Base-by-base conservation (phyloP, 2,113 vertebrate genomes). In the Meles meles region DNA sequence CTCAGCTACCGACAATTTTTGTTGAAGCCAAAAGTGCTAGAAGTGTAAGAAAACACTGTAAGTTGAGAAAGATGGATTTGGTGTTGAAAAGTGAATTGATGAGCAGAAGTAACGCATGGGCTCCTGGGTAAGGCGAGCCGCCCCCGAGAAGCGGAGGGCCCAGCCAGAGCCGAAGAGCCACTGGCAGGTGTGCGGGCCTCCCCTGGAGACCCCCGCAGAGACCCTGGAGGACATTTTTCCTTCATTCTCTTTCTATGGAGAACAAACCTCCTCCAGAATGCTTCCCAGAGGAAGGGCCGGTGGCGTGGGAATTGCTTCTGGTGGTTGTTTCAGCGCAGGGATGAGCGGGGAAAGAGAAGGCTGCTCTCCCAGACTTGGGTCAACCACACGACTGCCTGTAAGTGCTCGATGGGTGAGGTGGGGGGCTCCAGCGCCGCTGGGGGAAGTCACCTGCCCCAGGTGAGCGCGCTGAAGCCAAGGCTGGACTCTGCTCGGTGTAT, bases 51-150 rank as follows among this genome's bases (percentile, higher is more conserved):
- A 88, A 96, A 67, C 21, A 6, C 17, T 96, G 80, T 57, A 98
- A 97, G 95, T 44, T 0, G 76, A 97, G 93, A 88, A 98, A 97
- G 83, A 96, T 69, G 2, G 7, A 93, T 98, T 97, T 98, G 49
- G 67, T 96, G 82, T 74, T 97, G 95, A 98, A 97, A 98, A 93
- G 95, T 0, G 2, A 96, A 96, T 63, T 23, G 49, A 97, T 81
- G 57, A 90, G 71, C 69, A 94, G 98, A 79, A 14, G 39, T n/a
- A 31, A 37, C 29, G 39, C 89, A 49, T 13, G 67, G 39, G 63
- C 84, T 83, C 90, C 95, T 10, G 47, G 82, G 85, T 52, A 85
- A 97, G 49, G 15, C 20, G 74, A 86, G 63, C 82, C 21, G 57
- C 92, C 93, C 82, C n/a, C 8, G 6, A 7, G 20, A 44, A 0